Evolutionary conservation across 2,113 vertebrate genomes (phyloP), one percentile per base, ranked within the genome.

Genomic region (Bubo blakistoni): DNA sequence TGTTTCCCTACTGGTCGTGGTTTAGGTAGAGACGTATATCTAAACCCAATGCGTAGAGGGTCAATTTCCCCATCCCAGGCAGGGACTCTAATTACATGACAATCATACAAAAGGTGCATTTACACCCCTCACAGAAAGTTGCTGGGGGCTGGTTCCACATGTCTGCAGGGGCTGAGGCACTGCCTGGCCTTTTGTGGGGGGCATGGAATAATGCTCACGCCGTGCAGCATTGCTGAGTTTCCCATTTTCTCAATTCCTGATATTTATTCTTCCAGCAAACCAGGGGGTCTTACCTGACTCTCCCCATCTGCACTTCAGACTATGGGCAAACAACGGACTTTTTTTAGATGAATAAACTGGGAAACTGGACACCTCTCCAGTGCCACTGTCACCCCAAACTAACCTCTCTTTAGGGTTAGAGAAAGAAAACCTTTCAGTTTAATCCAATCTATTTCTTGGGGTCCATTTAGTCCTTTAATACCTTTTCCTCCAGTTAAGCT

Each of bases 131-230:
- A 8, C 0, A 0, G 29, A 32, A 30, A 25, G 30, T 8, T 61
- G 18, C 32, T 1, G 0, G 25, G 16, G 7, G 27, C 24, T 70
- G 62, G 24, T 58, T 44, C 76, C 38, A 21, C 3, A 1, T 19
- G 17, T 27, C 67, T 36, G 32, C 29, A 29, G 65, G 42, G 49
- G 25, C 21, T 62, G 42, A 32, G 52, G 21, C 0, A 1, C 69
- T 36, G 36, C 62, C 51, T 76, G 55, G 20, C 12, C 7, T 54
- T 47, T 38, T 0, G 0, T 2, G 44, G n/a, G 25, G 29, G 17
- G 4, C 38, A 32, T 2, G 1, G 27, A 25, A 40, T 18, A 2
- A 0, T 47, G 29, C 18, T 67, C 16, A 29, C 1, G 0, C 26
- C 0, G 0, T 55, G 13, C 13, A 47, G 20, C 38, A 22, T 29